Evolutionary conservation across 2,113 vertebrate genomes (phyloP), one percentile per base, ranked within the genome.

Genomic region (Anoura caudifer): DNA sequence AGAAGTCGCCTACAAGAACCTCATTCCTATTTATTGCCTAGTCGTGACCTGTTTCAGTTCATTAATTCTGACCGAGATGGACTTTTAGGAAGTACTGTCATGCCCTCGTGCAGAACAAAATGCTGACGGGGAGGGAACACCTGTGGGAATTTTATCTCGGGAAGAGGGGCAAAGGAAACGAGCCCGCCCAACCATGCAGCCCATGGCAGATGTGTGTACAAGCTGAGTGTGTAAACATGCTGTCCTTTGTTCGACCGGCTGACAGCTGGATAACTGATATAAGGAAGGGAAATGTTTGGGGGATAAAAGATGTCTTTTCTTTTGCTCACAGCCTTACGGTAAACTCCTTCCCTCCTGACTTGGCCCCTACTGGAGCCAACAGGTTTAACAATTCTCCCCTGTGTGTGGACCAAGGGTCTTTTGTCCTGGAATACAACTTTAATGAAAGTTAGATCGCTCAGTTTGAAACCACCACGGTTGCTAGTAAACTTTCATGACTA

Each of bases 401-500:
- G 1, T 43, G 2, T 80, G 83, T 95, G 61, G 31, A 16, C 20
- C 43, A 67, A 77, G 86, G 82, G 61, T 13, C 88, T 90, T 86
- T 92, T 80, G 61, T 24, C 84, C 88, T 65, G 86, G 56, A 85
- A 76, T 90, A n/a, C 41, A 24, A 87, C 75, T 80, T 95, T 79
- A 96, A 96, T 90, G 87, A 92, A 95, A 86, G 65, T 16, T 50
- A 36, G 77, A 83, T 70, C 41, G 87, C 76, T 92, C 50, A 22
- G 63, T 96, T 87, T 95, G 75, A 97, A 90, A 73, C 81, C 73
- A 75, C 63, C 47, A 28, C 24, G 67, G 80, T 38, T 87, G 95
- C 90, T 72, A n/a, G 72, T 85, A 73, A 77, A 70, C 36, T 83
- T 94, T 13, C 41, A 20, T 47, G 65, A n/a, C 77, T 76, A 6